A percentile compares a stretch with the other conserved stretches of the same genome.
phyloP scores from a whole-genome alignment of 1,140 invertebrate species.

The Artemia franciscana region DNA sequence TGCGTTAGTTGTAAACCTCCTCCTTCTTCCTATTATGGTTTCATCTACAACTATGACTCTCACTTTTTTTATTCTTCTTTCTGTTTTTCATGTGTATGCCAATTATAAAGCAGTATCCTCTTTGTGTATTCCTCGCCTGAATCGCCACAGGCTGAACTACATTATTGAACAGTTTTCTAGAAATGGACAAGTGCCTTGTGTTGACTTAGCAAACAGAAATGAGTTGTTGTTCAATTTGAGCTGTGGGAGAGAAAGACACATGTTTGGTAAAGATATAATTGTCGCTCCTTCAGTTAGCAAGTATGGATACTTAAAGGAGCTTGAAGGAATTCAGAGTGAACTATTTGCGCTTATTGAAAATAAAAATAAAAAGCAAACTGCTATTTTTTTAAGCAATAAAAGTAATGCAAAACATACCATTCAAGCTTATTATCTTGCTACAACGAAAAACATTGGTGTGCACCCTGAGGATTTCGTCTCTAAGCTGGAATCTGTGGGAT shows the following conservation, averaged over 20 bases:
- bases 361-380: neutral
- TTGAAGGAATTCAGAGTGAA: neutral
- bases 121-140: neutral
- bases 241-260: neutral
- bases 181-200: neutral
- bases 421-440: neutral
- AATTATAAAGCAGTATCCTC: neutral
- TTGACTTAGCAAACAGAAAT: neutral
- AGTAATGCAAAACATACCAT: neutral
- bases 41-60: neutral
- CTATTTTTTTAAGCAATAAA: neutral
- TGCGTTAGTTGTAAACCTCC: constrained; percentile 49
- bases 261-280: neutral
- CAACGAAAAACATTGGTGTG: neutral
- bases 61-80: neutral
- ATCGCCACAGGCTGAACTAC: neutral
- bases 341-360: neutral
- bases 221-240: neutral
- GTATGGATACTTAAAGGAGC: neutral
- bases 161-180: neutral
- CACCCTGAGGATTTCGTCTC: neutral
- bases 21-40: constrained; percentile 42
- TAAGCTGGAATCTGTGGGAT: neutral
- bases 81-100: neutral
- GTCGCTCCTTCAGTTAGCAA: neutral